Percentiles rank a stretch among this genome's conserved stretches.
Conservation (phyloP, 1,140 invertebrate genomes). For the Drosophila insularis region DNA sequence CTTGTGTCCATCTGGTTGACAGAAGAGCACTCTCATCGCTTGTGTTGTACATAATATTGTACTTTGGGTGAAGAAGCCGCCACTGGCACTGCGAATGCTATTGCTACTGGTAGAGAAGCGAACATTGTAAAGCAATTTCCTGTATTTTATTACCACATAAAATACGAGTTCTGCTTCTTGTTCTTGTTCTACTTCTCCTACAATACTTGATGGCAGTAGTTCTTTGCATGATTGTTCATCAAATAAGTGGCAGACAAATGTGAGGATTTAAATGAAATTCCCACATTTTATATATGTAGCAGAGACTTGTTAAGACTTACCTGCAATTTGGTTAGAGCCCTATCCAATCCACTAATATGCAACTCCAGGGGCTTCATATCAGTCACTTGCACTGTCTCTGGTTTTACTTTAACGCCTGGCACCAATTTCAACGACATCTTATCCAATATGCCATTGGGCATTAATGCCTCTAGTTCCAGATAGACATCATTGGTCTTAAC, state of each 20-base stretch:
- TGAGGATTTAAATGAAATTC: conserved; percentile 17
- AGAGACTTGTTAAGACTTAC: conserved; percentile 46
- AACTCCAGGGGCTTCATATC: conserved; percentile 73
- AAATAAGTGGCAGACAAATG: conserved; percentile 31
- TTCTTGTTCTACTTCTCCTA: conserved; percentile 12
- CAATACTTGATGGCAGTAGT: no score
- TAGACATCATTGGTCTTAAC: conserved; percentile 69
- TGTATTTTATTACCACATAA: conserved; percentile 66
- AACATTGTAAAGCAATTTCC: conserved; percentile 71
- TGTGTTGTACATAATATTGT: conserved; percentile 69
- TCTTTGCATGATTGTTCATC: conserved; percentile 42
- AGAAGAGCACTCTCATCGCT: conserved; percentile 46
- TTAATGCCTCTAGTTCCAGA: conserved; percentile 69
- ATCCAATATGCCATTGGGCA: conserved; percentile 70
- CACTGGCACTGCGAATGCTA: conserved; percentile 31
- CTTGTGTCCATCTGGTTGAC: conserved; percentile 15
- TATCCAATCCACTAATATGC: conserved; percentile 76
- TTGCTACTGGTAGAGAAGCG: conserved; percentile 26
- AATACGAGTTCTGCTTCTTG: conserved; percentile 36
- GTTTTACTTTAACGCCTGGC: conserved; percentile 72
- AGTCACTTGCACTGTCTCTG: conserved; percentile 49
- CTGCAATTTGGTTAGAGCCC: conserved; percentile 76
- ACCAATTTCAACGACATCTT: conserved; percentile 76
- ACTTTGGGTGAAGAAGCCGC: conserved; percentile 45
- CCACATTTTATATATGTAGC: background rate